phyloP scores from a whole-genome alignment of 2,113 vertebrate species.

The Mesoclemmys tuberculata region DNA sequence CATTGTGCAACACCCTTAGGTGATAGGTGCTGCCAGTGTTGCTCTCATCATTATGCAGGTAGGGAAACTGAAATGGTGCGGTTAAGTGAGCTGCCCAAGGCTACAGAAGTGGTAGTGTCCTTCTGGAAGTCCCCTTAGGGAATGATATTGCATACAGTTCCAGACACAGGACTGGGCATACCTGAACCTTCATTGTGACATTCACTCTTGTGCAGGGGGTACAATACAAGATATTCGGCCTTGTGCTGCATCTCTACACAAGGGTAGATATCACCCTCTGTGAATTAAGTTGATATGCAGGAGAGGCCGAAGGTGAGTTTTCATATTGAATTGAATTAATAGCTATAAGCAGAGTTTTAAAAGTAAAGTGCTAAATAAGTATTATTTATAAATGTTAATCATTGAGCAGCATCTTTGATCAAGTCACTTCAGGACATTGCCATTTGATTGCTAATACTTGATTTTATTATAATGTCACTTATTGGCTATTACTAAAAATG shows the following conservation, averaged over 20 bases:
- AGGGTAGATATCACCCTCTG: no score
- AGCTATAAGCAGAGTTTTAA: background rate
- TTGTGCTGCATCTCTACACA: no score
- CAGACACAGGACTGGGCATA: background rate
- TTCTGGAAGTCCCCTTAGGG: background rate
- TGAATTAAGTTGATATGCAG: background rate
- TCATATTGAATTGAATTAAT: background rate
- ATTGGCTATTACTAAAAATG: no score
- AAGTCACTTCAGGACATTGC: background rate
- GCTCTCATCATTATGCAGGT: background rate
- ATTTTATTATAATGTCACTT: no score
- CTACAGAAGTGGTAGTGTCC: accelerated
- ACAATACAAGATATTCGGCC: background rate
- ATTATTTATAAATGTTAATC: no score
- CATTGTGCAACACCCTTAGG: background rate
- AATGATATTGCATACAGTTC: background rate
- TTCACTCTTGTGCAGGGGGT: background rate
- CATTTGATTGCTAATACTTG: no score
- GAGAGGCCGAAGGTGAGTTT: background rate
- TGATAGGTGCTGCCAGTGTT: background rate
- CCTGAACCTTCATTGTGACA: background rate
- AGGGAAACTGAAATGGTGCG: background rate
- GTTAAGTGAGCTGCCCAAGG: background rate
- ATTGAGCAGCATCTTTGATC: no score
- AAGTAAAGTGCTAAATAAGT: no score